phyloP scores from a whole-genome alignment of 2,888 invertebrate genomes.

The Agonopterix heracliana region DNA sequence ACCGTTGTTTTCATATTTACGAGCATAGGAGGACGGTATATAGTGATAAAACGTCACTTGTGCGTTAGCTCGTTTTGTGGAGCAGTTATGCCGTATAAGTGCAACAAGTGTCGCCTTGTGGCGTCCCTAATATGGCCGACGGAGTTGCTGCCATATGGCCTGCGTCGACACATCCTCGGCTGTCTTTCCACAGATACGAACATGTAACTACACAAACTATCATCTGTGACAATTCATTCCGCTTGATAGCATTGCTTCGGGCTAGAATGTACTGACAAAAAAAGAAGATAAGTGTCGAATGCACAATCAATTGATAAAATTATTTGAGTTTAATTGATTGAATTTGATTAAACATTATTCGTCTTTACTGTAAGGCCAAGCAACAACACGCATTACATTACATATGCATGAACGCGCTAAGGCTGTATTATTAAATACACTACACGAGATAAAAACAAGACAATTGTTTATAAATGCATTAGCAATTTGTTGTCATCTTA shows the following conservation, averaged over 20 bases:
- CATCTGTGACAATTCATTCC: slow-evolving; percentile 30
- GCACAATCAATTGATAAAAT: not conserved
- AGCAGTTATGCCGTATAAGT: slow-evolving; percentile 72
- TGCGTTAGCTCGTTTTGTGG: slow-evolving; percentile 51
- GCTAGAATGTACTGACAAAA: slow-evolving; percentile 9
- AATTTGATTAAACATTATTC: slow-evolving; percentile 10
- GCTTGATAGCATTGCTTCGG: slow-evolving; percentile 8
- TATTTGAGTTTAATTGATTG: slow-evolving; percentile 1
- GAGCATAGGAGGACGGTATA: slow-evolving; percentile 26
- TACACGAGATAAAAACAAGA: slow-evolving; percentile 30
- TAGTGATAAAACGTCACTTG: slow-evolving; percentile 47
- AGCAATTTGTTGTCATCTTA: slow-evolving; percentile 31
- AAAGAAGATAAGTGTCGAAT: not conserved
- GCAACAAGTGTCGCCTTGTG: slow-evolving; percentile 75
- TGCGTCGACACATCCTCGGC: slow-evolving; percentile 60
- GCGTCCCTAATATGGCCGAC: slow-evolving; percentile 66
- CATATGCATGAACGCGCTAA: slow-evolving; percentile 22
- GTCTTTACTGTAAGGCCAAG: slow-evolving; percentile 19
- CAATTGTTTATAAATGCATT: slow-evolving; percentile 30
- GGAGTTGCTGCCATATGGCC: slow-evolving; percentile 68
- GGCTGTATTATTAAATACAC: slow-evolving; percentile 28
- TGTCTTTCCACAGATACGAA: slow-evolving; percentile 41
- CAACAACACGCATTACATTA: slow-evolving; percentile 20
- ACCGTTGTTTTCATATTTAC: slow-evolving; percentile 27
- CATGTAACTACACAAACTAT: slow-evolving; percentile 31